Conservation (phyloP, 2,797 vertebrate genomes). For the Pangasius sanitwongsei region DNA sequence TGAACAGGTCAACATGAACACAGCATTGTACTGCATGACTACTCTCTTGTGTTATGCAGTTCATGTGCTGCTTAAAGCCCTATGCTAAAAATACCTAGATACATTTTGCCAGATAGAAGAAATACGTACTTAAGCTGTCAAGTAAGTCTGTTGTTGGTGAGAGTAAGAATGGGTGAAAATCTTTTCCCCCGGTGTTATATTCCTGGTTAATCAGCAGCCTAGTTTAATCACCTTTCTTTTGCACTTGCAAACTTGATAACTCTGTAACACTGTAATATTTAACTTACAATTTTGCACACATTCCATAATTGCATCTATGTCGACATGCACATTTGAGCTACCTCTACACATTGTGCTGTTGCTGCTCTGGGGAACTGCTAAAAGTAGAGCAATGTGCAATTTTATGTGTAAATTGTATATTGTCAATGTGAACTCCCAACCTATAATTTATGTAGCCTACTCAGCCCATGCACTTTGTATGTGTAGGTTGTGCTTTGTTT, state of each 20-base stretch:
- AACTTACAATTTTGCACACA: not conserved
- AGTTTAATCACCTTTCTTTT: not conserved
- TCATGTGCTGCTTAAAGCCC: constrained; percentile 8
- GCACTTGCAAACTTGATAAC: no score
- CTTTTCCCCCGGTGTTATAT: not conserved
- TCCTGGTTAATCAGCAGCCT: constrained; percentile 11
- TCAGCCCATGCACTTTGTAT: not conserved
- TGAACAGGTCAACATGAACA: not conserved
- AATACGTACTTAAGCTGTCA: constrained; percentile 29
- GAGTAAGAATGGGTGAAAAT: not conserved
- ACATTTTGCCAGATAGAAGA: not conserved
- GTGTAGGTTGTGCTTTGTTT: constrained; percentile 9
- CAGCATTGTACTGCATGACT: not conserved
- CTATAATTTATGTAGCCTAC: constrained; percentile 14
- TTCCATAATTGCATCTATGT: not conserved
- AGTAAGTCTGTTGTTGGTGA: not conserved
- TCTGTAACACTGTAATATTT: not conserved
- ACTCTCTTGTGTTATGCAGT: not conserved
- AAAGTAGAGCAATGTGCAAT: not conserved
- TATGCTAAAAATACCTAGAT: not conserved
- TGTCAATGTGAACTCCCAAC: constrained; percentile 11
- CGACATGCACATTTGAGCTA: not conserved
- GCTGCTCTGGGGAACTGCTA: not conserved
- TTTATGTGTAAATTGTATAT: constrained; percentile 16
- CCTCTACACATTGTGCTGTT: not conserved